Evolutionary conservation across 2,113 vertebrate genomes (phyloP), one percentile per base, ranked within the genome.

Genomic region (Semnornis frantzii): DNA sequence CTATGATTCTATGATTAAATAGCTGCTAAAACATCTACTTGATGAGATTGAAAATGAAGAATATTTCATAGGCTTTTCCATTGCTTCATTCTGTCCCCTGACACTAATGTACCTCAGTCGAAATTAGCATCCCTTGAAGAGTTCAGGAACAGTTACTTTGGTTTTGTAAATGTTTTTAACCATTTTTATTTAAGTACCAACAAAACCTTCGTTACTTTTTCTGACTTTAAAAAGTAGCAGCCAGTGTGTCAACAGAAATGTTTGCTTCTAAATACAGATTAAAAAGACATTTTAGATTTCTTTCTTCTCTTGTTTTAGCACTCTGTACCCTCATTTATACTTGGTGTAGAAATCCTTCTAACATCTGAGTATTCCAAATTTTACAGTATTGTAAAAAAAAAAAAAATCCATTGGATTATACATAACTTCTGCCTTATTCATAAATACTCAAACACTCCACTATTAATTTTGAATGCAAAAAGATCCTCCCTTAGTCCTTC

Each of bases 21-120:
- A 85, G 60, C 69, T 64, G 34, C 85, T 50, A 78, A 79, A 91
- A 87, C 20, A 65, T 48, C 83, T 90, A 65, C 78, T 89, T 88
- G 58, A 37, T 70, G 44, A 88, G 54, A 84, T 75, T 34, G 44
- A 81, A 75, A 90, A 34, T 28, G 16, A 81, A 74, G 57, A 12
- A 8, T 64, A 54, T 78, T 82, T 15, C 34, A 21, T 4, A 42
- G 42, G 48, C 17, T 84, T 83, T 88, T 75, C 28, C n/a, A 82
- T 72, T 75, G n/a, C 46, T 72, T 88, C 8, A 8, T 62, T 65
- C 55, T 72, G 69, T 79, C 27, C 5, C 11, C 60, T 63, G n/a
- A 10, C 37, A 28, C 63, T 81, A n/a, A 64, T 28, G 20, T 44
- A 10, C 25, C 39, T 71, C 48, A 64, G 8, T 5, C 81, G 62